These are phyloP conservation scores for Galleria mellonella DNA, from an alignment of 1,140 invertebrate genomes.

Conservation along the genomic window DNA sequence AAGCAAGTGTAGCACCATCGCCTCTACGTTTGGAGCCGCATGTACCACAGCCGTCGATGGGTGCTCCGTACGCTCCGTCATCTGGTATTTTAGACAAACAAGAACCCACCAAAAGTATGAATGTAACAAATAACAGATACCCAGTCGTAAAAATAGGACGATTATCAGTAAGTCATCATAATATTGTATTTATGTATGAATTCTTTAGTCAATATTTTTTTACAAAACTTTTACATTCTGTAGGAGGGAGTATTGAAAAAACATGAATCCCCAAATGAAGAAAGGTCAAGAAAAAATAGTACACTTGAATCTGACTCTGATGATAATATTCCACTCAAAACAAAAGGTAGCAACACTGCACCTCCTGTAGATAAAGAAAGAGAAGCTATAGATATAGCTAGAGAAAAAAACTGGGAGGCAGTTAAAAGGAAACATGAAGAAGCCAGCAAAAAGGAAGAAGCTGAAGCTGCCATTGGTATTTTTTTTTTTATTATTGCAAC, in stretches of 20 bases:
- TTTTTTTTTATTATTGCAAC: slow-evolving; percentile 3
- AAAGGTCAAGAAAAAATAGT: slow-evolving; percentile 58
- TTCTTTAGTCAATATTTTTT: no score
- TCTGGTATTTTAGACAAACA: slow-evolving; percentile 42
- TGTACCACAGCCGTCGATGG: slow-evolving; percentile 73
- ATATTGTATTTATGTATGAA: no score
- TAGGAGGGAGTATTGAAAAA: slow-evolving; percentile 69
- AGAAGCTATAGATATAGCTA: slow-evolving; percentile 70
- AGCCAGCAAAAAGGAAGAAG: slow-evolving; percentile 68
- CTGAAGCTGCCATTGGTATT: slow-evolving; percentile 66
- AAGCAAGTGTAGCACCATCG: slow-evolving; percentile 74
- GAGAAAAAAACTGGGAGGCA: slow-evolving; percentile 73
- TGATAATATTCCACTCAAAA: slow-evolving; percentile 63
- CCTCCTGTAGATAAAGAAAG: slow-evolving; percentile 63
- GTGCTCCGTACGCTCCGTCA: slow-evolving; percentile 56
- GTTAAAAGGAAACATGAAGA: slow-evolving; percentile 73
- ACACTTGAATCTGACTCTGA: slow-evolving; percentile 70
- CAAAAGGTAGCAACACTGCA: slow-evolving; percentile 42
- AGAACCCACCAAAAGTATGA: slow-evolving; percentile 45
- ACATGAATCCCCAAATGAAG: slow-evolving; percentile 48
- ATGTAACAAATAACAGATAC: slow-evolving; percentile 57
- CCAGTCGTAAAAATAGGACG: slow-evolving; percentile 63
- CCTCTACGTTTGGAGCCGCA: slow-evolving; percentile 62
- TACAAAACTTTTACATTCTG: not conserved
- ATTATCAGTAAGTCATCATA: slow-evolving; percentile 45